Conservation (phyloP, 2,113 vertebrate species). For the Archocentrus centrarchus region DNA sequence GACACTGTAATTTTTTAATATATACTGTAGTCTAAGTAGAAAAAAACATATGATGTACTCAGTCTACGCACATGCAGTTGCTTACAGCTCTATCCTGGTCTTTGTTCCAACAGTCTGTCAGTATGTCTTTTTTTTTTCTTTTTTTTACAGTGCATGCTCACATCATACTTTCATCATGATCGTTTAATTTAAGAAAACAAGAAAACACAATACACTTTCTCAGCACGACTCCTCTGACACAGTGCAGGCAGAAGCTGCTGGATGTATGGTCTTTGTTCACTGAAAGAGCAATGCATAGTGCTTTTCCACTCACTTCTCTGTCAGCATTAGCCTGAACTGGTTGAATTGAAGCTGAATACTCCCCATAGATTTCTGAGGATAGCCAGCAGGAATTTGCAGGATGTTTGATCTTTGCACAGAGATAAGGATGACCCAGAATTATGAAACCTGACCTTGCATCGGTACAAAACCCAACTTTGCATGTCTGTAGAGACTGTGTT, state of each 20-base stretch:
- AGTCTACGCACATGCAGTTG: neutral
- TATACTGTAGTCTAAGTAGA: neutral
- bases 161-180: neutral
- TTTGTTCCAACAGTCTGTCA: neutral
- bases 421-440: neutral
- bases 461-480: neutral
- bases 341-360: conserved; percentile 37
- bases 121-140: neutral
- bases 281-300: conserved; percentile 27
- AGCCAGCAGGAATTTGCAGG: conserved; percentile 30
- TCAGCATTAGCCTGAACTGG: conserved; percentile 12
- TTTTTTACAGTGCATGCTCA: neutral
- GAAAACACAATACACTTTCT: conserved; percentile 21
- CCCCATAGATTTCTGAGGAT: conserved; percentile 6
- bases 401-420: conserved; percentile 35
- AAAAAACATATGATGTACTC: neutral
- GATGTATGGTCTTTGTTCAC: conserved; percentile 12
- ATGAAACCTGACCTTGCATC: neutral
- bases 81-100: neutral
- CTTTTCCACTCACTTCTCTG: neutral
- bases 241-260: conserved; percentile 32
- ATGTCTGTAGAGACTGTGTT: neutral
- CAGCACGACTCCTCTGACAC: conserved; percentile 12
- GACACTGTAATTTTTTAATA: neutral
- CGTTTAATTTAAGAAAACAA: conserved; percentile 19